Evolutionary conservation across 1,140 invertebrate genomes (phyloP), one percentile per base, ranked within the genome.

Genomic region (Cydia fagiglandana): DNA sequence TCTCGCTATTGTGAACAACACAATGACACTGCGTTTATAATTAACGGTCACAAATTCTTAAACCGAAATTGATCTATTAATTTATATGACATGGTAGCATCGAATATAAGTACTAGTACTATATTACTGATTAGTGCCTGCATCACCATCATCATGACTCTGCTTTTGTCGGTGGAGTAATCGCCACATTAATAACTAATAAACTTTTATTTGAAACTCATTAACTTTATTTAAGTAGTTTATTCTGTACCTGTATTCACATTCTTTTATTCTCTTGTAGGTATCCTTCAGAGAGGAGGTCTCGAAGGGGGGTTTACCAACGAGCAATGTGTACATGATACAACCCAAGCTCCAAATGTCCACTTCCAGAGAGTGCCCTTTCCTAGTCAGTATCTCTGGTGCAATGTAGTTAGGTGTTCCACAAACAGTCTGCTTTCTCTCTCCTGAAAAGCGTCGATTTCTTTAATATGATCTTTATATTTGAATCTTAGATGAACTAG

Each of bases 331-430:
- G 88, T 98, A 99, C 97, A 98, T 97, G 80, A 98, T 97, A 90
- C 97, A 99, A 5, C 98, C 98, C 83, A 99, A 95, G 41, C 98
- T 98, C 98, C 98, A 99, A 70, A 99, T 95, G 92, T 99, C 98
- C 12, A 99, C 98, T 94, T 99, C 98, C 90, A 96, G 99, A 15
- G 98, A 98, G 90, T 99, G 98, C 0, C 98, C 98, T 85, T 97
- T 96, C 93, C 99, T 99, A 28, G 95, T 97, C 73, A 99, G 91
- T 77, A 99, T 98, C 93, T 99, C 98, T 12, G 98, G 98, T 7
- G 98, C 98, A 83, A 99, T 99, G 84, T 99, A 99, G 90, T 99
- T 99, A 5, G 98, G 98, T n/a, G 98, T 99, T 13, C 98, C 98
- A 91, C 98, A 99, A 24, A 99, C 89, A 50, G 98, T 99, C 85